These are phyloP conservation scores for Holocentrus rufus DNA, from an alignment of 2,797 vertebrate genomes.

Conservation along the genomic window DNA sequence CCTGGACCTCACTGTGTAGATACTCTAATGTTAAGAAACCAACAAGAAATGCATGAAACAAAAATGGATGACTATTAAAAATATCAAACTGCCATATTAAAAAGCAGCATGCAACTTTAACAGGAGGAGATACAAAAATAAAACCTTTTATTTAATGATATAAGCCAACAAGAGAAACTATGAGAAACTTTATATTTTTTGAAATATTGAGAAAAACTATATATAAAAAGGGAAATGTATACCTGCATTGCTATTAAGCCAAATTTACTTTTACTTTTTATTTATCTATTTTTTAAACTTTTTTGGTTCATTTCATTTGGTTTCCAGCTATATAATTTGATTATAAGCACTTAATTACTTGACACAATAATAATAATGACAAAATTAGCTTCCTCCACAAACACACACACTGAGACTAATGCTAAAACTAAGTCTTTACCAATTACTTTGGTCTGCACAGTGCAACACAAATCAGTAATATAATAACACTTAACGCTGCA, in stretches of 20 bases:
- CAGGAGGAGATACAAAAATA: constrained; percentile 84
- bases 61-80: constrained; percentile 83
- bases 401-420: constrained; percentile 50
- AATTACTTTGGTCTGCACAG: constrained; percentile 65
- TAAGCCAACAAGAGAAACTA: constrained; percentile 83
- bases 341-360: constrained; percentile 67
- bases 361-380: constrained; percentile 66
- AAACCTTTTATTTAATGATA: constrained; percentile 85
- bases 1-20: constrained; percentile 80
- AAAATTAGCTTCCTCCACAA: constrained; percentile 67
- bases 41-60: constrained; percentile 84
- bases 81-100: constrained; percentile 90
- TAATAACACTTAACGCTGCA: constrained; percentile 59
- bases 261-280: constrained; percentile 79
- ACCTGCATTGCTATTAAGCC: constrained; percentile 86
- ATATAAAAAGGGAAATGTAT: constrained; percentile 84
- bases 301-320: constrained; percentile 10
- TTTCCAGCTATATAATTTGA: constrained; percentile 42
- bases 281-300: constrained; percentile 51
- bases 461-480: constrained; percentile 60
- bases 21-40: constrained; percentile 77
- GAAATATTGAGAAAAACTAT: constrained; percentile 82
- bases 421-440: constrained; percentile 53
- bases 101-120: constrained; percentile 87
- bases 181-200: constrained; percentile 89